Evolutionary conservation across 1,140 invertebrate genomes (phyloP), one percentile per base, ranked within the genome.

Genomic region (Zaprionus capensis): DNA sequence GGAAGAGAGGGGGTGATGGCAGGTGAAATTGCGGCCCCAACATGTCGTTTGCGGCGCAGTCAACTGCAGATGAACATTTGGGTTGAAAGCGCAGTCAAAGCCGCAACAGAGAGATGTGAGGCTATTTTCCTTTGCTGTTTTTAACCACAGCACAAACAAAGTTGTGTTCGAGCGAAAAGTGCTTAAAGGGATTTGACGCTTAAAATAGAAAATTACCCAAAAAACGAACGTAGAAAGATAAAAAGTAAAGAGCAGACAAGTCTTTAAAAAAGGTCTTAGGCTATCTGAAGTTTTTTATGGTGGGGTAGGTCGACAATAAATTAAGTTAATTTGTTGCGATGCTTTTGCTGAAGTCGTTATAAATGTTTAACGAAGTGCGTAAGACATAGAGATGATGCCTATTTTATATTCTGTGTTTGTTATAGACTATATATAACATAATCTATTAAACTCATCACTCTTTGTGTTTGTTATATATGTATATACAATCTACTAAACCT

Each of bases 1-100:
- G 24, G 6, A 6, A 24, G 53, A 31, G 15, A 9, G n/a, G 3
- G 7, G n/a, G n/a, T 4, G 36, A 38, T 38, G 4, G 49, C 53
- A 56, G 26, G 57, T 59, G 57, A 38, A 36, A 26, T 51, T 51
- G 46, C 20, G 46, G 46, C 11, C 9, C 3, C 46, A 51, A 24
- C 46, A 51, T 51, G 46, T 51, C 20, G 44, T 49, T 46, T 70
- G 78, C 22, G 67, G 56, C 26, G 73, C 83, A 87, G 72, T 81
- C 73, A 87, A 87, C 70, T 82, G 74, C 77, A 87, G 78, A 88
- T 83, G 84, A 82, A 65, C 84, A 83, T 83, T 81, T 82, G 81
- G 80, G 84, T 88, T 87, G 82, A 62, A 85, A 78, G 78, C 75
- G 66, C 74, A 78, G 62, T 55, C 58, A 71, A 72, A 77, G 59